Percentiles rank a stretch among this genome's conserved stretches.
phyloP scores from a whole-genome alignment of 2,113 vertebrate genomes.

The Columbina picui region DNA sequence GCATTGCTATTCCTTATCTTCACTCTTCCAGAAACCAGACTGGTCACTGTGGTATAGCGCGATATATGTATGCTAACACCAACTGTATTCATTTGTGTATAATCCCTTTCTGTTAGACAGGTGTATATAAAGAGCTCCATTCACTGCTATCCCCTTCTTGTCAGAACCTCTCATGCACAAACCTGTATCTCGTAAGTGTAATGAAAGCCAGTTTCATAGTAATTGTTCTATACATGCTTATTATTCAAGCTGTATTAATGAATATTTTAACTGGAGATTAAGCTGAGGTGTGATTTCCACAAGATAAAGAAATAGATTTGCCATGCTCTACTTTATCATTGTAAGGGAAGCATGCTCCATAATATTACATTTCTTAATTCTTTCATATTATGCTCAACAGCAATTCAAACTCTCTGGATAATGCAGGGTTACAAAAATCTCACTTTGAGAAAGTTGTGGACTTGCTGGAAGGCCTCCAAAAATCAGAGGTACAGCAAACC shows the following conservation, averaged over 20 bases:
- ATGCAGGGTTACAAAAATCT: background rate
- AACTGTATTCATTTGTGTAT: background rate
- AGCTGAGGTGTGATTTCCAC: conserved; percentile 21
- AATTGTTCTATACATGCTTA: conserved; percentile 10
- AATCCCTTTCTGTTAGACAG: conserved; percentile 33
- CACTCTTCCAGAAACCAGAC: conserved; percentile 3
- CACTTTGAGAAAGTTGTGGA: background rate
- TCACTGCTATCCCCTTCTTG: conserved; percentile 17
- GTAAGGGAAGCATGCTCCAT: background rate
- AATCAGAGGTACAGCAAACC: background rate
- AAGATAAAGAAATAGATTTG: conserved; percentile 38
- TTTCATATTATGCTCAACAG: background rate
- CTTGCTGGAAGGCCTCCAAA: background rate
- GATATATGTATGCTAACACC: background rate
- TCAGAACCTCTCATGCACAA: conserved; percentile 25
- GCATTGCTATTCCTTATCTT: conserved; percentile 19
- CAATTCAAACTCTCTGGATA: background rate
- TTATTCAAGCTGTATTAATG: conserved; percentile 36
- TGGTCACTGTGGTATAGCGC: background rate
- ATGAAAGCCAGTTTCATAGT: background rate
- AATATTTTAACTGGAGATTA: conserved; percentile 56
- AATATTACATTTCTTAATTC: background rate
- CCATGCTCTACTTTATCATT: background rate
- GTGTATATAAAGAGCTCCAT: background rate
- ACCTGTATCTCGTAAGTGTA: background rate